Base-by-base conservation (phyloP, 2,797 vertebrate genomes). In the Rhabdomys pumilio region DNA sequence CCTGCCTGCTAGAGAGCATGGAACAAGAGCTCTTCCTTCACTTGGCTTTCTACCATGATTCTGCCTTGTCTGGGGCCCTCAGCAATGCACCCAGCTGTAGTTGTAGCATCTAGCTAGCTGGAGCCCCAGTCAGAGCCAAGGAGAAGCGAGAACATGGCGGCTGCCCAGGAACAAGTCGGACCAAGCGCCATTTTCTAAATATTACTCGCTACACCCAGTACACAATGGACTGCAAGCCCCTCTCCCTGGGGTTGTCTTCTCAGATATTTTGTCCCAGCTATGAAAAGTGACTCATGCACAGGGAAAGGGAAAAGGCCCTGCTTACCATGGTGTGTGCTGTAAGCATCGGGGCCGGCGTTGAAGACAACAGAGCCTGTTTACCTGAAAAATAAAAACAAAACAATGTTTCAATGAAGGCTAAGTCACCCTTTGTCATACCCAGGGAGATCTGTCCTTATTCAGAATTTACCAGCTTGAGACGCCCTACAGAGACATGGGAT, bases 301-400 rank as follows among this genome's bases (percentile, higher is more conserved):
- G 31, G 17, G 5, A n/a, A 11, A 53, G 19, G 55, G 14, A 11
- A 20, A 26, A 31, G 0, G 3, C 1, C 1, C 50, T 31, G 88
- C 98, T 97, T 98, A 99, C 98, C 98, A 3, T 2, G 0, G 98
- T 67, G 31, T 14, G 47, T 0, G 95, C 41, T 0, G 98, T 91
- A 1, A 97, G 92, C 3, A 96, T 97, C 88, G 85, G 0, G 0
- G 97, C 92, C 0, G 96, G 91, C 0, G 98, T 95, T 0, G 98
- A 98, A 88, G 98, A 94, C 7, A 92, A n/a, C 31, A 93, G 10
- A 19, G 86, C 73, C 0, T 98, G 98, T 72, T 98, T 93, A 77
- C 98, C 98, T 99, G 80, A 84, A 53, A 72, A 11, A 89, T 69
- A 89, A 1, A 3, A 7, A 59, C 0, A 26, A 89, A 55, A 63